phyloP scores from a whole-genome alignment of 2,113 vertebrate species.

The Phasianus colchicus region DNA sequence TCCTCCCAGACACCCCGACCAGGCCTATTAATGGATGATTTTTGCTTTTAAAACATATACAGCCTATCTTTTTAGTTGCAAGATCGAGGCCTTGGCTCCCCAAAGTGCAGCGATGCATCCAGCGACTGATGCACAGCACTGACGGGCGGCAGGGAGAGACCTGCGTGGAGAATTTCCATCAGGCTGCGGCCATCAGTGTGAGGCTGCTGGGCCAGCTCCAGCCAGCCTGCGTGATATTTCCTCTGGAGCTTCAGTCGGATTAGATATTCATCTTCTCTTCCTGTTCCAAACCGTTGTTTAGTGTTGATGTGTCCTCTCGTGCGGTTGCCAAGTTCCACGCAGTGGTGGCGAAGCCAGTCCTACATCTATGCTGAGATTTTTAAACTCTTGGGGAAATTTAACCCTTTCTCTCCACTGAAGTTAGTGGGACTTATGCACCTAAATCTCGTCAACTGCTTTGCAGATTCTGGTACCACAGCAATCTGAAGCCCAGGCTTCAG shows the following conservation, averaged over 20 bases:
- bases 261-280: conserved; percentile 67
- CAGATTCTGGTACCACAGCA: neutral
- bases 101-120: neutral
- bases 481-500: neutral
- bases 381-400: conserved; percentile 8
- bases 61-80: neutral
- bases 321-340: conserved; percentile 46
- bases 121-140: neutral
- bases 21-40: rapidly evolving
- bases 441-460: neutral
- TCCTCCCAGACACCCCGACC: neutral
- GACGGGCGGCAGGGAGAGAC: neutral
- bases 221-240: conserved; percentile 40
- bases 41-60: neutral
- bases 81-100: neutral
- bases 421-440: neutral
- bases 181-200: neutral
- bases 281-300: conserved; percentile 64
- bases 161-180: neutral
- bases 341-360: conserved; percentile 39
- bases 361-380: neutral
- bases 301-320: conserved; percentile 68
- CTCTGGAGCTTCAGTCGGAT: conserved; percentile 52
- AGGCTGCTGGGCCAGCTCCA: conserved; percentile 51
- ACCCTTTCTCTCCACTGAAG: neutral